phyloP scores from a whole-genome alignment of 2,113 vertebrate species.

The Phrynosoma platyrhinos region DNA sequence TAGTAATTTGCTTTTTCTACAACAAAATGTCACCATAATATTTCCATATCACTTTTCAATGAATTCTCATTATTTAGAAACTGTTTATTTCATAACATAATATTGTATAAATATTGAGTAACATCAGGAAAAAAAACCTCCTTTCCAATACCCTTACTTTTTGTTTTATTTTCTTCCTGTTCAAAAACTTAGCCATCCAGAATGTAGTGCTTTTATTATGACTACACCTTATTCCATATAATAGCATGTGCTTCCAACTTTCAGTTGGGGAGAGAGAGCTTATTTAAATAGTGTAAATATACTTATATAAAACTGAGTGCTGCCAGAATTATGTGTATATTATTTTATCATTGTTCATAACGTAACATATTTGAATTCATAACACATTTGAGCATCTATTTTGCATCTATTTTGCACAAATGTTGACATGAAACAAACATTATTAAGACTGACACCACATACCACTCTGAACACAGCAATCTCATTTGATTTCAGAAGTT shows the following conservation, averaged over 20 bases:
- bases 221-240: background rate
- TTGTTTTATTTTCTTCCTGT: background rate
- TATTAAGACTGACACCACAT: background rate
- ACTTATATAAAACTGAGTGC: background rate
- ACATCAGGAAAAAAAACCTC: background rate
- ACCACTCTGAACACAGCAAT: no score
- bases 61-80: background rate
- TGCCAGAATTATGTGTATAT: background rate
- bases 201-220: background rate
- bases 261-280: background rate
- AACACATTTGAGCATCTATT: background rate
- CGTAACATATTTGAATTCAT: background rate
- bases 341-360: background rate
- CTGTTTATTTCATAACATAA: background rate
- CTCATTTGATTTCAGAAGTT: no score
- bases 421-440: background rate
- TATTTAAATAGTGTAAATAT: background rate
- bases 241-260: background rate
- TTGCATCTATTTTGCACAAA: background rate
- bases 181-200: background rate
- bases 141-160: background rate
- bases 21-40: background rate
- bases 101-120: background rate
- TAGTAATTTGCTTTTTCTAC: background rate
- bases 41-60: background rate